These are phyloP conservation scores for Psophia crepitans DNA, from an alignment of 2,113 vertebrate species.

Conservation along the genomic window DNA sequence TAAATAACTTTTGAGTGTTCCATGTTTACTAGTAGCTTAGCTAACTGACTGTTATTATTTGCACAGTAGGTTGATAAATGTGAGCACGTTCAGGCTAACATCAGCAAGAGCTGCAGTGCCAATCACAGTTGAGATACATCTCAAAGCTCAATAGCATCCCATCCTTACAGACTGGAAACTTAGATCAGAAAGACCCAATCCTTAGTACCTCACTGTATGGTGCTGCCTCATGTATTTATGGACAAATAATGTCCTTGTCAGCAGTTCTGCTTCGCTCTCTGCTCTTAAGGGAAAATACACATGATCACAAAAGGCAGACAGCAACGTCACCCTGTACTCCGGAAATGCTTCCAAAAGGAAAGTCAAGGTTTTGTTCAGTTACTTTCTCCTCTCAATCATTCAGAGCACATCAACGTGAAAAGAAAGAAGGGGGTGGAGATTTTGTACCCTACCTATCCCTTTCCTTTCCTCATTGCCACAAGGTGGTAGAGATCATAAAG, in stretches of 20 bases:
- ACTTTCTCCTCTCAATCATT: neutral
- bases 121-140: neutral
- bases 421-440: neutral
- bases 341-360: neutral
- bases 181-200: neutral
- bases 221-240: neutral
- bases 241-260: neutral
- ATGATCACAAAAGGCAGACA: neutral
- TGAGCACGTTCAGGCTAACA: neutral
- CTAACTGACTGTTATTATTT: neutral
- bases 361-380: neutral
- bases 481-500: neutral
- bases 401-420: neutral
- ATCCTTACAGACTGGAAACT: neutral
- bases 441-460: neutral
- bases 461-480: neutral
- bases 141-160: neutral
- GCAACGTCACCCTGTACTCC: neutral
- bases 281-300: neutral
- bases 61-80: neutral
- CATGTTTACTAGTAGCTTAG: neutral
- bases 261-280: neutral
- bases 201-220: neutral
- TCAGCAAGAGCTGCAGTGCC: neutral
- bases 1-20: neutral